Evolutionary conservation across 2,113 vertebrate genomes (phyloP).

Genomic region (Lasiurus cinereus): DNA sequence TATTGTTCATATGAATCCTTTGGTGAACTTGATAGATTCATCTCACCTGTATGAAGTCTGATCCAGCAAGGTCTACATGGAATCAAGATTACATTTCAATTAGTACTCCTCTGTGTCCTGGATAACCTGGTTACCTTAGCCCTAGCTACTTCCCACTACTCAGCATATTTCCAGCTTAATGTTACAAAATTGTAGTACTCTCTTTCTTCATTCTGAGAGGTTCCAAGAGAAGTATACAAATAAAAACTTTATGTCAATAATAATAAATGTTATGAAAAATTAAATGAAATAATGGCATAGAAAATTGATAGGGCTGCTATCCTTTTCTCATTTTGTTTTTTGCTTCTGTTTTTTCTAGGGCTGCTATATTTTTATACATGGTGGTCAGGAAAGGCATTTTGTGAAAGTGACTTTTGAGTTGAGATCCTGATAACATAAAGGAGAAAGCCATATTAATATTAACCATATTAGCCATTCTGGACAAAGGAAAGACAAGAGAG

Average conservation of each 20-base stretch:
- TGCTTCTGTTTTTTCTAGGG: no score
- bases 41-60: neutral
- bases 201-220: neutral
- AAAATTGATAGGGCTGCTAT: neutral
- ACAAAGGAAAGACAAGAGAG: neutral
- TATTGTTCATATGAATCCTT: neutral
- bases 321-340: neutral
- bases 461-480: neutral
- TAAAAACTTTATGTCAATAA: neutral
- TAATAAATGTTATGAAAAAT: neutral
- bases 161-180: neutral
- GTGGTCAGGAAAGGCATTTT: neutral
- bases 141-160: neutral
- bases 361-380: neutral
- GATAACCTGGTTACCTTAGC: neutral
- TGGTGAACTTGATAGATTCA: neutral
- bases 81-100: neutral
- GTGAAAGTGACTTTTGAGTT: neutral
- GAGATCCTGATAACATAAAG: neutral
- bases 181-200: neutral
- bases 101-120: neutral
- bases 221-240: neutral
- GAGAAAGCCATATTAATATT: neutral
- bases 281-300: neutral
- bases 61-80: neutral